Conservation (phyloP, 2,797 vertebrate species). For the Nyctalus aviator region DNA sequence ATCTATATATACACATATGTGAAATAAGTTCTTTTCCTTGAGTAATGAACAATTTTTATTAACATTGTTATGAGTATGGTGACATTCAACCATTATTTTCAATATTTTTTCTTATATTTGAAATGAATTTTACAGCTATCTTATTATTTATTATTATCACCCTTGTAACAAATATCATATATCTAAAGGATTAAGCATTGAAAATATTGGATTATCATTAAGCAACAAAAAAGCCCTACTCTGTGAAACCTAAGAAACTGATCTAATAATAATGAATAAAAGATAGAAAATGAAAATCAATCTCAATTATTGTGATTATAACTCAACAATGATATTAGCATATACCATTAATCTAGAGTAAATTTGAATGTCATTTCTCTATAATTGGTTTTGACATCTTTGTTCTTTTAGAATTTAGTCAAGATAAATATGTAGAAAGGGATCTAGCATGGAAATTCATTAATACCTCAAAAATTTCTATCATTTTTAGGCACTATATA, state of each 20-base stretch:
- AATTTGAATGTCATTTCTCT: neutral
- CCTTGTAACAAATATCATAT: neutral
- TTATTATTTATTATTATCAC: neutral
- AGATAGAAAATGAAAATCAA: neutral
- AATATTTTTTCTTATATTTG: neutral
- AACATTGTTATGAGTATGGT: neutral
- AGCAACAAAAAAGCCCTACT: neutral
- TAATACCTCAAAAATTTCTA: neutral
- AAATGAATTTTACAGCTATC: neutral
- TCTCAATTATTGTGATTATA: neutral
- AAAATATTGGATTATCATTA: neutral
- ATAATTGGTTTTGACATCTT: neutral
- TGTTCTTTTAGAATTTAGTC: neutral
- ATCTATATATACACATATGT: neutral
- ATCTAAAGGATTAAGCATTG: neutral
- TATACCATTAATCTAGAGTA: neutral
- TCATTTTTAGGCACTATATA: neutral
- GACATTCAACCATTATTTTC: neutral
- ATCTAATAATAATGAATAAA: neutral
- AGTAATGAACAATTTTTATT: neutral
- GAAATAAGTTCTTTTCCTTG: neutral
- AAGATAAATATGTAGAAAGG: constrained; percentile 1
- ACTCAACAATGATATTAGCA: neutral
- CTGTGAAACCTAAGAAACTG: neutral
- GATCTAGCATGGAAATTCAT: neutral